phyloP scores from a whole-genome alignment of 1,140 invertebrate genomes.

The Lordiphosa clarofinis region DNA sequence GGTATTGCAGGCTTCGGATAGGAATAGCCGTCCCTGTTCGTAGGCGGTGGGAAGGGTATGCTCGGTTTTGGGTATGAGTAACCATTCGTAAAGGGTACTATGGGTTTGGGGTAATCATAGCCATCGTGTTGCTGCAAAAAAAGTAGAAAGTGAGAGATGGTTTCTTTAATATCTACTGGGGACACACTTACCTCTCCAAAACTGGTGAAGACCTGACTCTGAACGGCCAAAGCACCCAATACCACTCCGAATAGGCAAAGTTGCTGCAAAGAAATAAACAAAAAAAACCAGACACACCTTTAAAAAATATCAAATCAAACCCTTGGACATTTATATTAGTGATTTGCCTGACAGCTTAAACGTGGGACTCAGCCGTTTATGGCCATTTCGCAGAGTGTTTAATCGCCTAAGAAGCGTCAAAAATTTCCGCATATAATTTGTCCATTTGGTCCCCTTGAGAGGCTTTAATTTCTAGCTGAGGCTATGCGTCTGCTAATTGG shows the following conservation, averaged over 20 bases:
- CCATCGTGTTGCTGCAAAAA: conserved; percentile 21
- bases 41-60: conserved; percentile 44
- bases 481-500: conserved; percentile 20
- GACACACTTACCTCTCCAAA: conserved; percentile 28
- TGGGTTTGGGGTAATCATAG: conserved; percentile 46
- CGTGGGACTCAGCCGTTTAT: conserved; percentile 36
- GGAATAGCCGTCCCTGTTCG: conserved; percentile 38
- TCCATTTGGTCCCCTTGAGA: conserved; percentile 4
- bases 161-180: neutral
- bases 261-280: conserved; percentile 44
- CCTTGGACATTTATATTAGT: conserved; percentile 32
- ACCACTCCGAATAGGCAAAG: conserved; percentile 41
- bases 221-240: conserved; percentile 34
- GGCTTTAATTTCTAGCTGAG: conserved; percentile 18
- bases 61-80: conserved; percentile 46
- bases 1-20: conserved; percentile 50
- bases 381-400: conserved; percentile 32
- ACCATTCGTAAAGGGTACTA: conserved; percentile 41
- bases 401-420: conserved; percentile 7
- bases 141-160: neutral
- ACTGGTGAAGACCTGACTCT: conserved; percentile 31
- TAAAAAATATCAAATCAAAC: conserved; percentile 31
- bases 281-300: conserved; percentile 9
- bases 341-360: conserved; percentile 42
- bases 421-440: conserved; percentile 55